Percentiles rank a stretch among this genome's conserved stretches.
Evolutionary conservation across 1,140 invertebrate genomes (phyloP).

Genomic region (Leptonema lineaticorne): DNA sequence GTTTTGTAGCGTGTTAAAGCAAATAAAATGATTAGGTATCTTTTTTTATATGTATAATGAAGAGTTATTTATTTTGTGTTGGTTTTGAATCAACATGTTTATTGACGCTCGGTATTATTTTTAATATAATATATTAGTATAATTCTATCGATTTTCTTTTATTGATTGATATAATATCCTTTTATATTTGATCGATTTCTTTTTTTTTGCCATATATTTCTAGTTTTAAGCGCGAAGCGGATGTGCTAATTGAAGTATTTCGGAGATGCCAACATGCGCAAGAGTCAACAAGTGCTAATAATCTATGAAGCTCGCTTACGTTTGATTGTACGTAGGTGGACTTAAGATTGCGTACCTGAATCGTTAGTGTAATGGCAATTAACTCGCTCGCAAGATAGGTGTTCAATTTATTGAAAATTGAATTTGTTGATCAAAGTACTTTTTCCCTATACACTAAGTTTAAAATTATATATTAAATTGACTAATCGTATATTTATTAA

Average conservation of each 20-base stretch:
- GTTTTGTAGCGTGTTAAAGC: too few species aligned
- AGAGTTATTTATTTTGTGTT: background rate
- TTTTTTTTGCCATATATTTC: background rate
- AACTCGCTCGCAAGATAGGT: constrained; percentile 11
- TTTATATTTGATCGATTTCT: background rate
- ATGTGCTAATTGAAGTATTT: constrained; percentile 21
- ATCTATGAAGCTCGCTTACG: constrained; percentile 1
- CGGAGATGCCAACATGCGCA: constrained; percentile 4
- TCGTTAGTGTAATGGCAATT: constrained; percentile 11
- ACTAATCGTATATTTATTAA: too few species aligned
- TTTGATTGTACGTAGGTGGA: background rate
- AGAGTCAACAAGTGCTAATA: background rate
- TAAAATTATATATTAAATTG: too few species aligned
- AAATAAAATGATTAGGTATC: constrained; percentile 6
- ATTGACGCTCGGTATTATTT: too few species aligned
- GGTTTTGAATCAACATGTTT: too few species aligned
- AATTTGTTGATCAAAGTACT: too few species aligned
- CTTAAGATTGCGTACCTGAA: background rate
- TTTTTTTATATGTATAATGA: background rate
- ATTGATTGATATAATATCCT: background rate
- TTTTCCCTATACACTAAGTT: too few species aligned
- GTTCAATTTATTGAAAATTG: too few species aligned
- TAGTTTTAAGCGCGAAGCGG: background rate
- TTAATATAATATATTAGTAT: background rate
- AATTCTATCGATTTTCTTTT: background rate